phyloP scores from a whole-genome alignment of 1,140 invertebrate genomes.

The Bombus sylvicola region DNA sequence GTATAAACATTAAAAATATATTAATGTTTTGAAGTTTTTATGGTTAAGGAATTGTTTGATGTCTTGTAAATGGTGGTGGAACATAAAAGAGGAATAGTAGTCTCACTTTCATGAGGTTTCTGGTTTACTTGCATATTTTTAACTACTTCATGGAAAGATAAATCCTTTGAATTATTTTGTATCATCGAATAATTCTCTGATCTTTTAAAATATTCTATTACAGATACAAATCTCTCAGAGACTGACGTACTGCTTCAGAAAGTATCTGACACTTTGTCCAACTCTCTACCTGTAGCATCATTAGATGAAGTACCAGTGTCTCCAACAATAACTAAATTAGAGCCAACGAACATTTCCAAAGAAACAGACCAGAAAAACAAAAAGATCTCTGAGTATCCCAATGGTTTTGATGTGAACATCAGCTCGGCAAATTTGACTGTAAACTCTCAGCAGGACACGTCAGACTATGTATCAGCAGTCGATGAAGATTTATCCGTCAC shows the following conservation, averaged over 20 bases:
- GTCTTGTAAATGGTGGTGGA: background rate
- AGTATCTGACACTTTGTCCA: constrained; percentile 79
- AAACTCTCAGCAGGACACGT: constrained; percentile 75
- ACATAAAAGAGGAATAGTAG: background rate
- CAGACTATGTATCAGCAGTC: constrained; percentile 77
- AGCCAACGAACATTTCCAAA: constrained; percentile 20
- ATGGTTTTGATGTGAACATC: background rate
- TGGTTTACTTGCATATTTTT: background rate
- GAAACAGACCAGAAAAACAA: background rate
- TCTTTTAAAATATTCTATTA: background rate
- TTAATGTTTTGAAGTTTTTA: background rate
- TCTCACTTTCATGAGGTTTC: background rate
- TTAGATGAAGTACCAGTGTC: background rate
- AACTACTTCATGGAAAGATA: background rate
- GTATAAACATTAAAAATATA: background rate
- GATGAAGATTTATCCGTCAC: constrained; percentile 75
- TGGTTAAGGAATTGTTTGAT: background rate
- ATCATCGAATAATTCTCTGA: background rate
- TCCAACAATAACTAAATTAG: background rate
- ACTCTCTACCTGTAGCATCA: constrained; percentile 28
- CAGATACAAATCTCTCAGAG: constrained; percentile 59
- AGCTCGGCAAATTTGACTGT: constrained; percentile 59
- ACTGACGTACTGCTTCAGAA: constrained; percentile 78
- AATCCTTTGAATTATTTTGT: background rate
- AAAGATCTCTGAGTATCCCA: background rate